A percentile compares a stretch with the other conserved stretches of the same genome.
phyloP scores from a whole-genome alignment of 2,888 invertebrate species.

The Mythimna lalbum region DNA sequence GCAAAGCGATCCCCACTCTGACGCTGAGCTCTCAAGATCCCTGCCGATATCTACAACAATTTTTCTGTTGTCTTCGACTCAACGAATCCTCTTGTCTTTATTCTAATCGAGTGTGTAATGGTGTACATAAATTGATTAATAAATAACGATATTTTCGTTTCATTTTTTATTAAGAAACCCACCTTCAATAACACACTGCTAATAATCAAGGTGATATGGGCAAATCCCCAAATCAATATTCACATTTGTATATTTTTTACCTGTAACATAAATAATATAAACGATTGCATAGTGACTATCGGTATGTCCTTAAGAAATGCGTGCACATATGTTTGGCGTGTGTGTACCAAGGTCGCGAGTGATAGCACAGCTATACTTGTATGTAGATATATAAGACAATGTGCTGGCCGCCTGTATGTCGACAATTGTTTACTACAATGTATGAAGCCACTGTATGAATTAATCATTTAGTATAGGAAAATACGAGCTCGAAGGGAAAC shows the following conservation, averaged over 20 bases:
- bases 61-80: too few species aligned
- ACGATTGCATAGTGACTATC: not conserved
- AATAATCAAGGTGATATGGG: not conserved
- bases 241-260: not conserved
- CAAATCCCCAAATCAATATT: not conserved
- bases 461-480: constrained; percentile 28
- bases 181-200: not conserved
- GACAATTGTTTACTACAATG: constrained; percentile 19
- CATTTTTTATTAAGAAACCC: not conserved
- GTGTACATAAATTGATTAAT: too few species aligned
- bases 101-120: too few species aligned
- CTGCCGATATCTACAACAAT: too few species aligned
- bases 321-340: constrained; percentile 26
- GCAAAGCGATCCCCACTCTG: too few species aligned
- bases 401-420: constrained; percentile 24
- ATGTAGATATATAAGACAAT: constrained; percentile 17
- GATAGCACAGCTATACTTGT: constrained; percentile 45
- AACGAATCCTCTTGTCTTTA: too few species aligned
- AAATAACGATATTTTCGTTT: not conserved
- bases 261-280: not conserved
- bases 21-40: too few species aligned
- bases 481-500: constrained; percentile 18
- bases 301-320: constrained; percentile 30
- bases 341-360: constrained; percentile 34
- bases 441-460: constrained; percentile 24